These are phyloP conservation scores for Thelaira solivaga DNA, from an alignment of 2,888 invertebrate genomes.

Conservation along the genomic window DNA sequence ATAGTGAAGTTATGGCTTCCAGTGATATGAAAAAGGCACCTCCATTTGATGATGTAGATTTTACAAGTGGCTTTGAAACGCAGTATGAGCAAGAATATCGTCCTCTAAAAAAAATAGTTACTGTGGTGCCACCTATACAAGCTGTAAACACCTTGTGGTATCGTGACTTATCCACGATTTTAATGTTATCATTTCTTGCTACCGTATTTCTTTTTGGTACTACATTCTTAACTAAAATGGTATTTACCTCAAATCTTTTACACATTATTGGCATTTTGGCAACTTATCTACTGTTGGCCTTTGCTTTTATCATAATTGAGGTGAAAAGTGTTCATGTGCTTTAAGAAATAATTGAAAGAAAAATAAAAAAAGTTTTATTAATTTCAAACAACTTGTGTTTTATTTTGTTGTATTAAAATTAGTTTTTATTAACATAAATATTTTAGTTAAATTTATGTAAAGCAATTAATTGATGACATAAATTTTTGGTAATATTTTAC, in stretches of 20 bases:
- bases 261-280: constrained; percentile 65
- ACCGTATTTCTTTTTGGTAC: constrained; percentile 68
- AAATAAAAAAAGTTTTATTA: no score
- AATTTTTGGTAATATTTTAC: no score
- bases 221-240: constrained; percentile 66
- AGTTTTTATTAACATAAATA: no score
- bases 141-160: constrained; percentile 68
- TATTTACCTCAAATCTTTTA: constrained; percentile 68
- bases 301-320: constrained; percentile 68
- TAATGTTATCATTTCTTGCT: constrained; percentile 65
- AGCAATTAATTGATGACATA: no score
- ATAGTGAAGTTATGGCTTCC: no score
- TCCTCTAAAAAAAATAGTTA: constrained; percentile 64
- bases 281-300: constrained; percentile 66
- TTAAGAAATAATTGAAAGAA: no score
- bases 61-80: constrained; percentile 71
- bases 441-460: no score
- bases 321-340: constrained; percentile 70
- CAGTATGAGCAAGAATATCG: constrained; percentile 72
- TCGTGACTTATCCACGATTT: constrained; percentile 67
- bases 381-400: no score
- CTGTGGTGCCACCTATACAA: constrained; percentile 64
- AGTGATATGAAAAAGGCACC: constrained; percentile 20
- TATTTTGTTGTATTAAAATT: no score
- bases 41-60: constrained; percentile 69